Evolutionary conservation across 2,113 vertebrate species (phyloP).

Genomic region (Piaya cayana): DNA sequence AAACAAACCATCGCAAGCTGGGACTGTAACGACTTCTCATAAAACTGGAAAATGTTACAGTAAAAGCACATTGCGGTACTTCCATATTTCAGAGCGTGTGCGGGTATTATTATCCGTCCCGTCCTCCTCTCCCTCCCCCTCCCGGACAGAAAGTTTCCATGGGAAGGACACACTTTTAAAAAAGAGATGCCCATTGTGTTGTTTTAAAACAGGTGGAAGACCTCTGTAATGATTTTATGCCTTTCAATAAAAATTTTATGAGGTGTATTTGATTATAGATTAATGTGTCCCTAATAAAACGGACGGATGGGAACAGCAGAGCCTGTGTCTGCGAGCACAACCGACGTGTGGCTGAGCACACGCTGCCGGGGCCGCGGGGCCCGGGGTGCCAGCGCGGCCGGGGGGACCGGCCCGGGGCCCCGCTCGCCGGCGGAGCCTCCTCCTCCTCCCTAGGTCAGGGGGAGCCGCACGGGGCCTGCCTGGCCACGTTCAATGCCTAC

Average conservation of each 20-base stretch:
- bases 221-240: conserved; percentile 94
- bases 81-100: conserved; percentile 64
- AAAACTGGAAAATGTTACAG: conserved; percentile 66
- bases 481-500: conserved; percentile 56
- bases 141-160: conserved; percentile 35
- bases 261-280: conserved; percentile 98
- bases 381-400: not conserved
- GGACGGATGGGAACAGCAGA: conserved; percentile 80
- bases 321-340: conserved; percentile 53
- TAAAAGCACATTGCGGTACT: conserved; percentile 65
- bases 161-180: not conserved
- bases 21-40: conserved; percentile 66
- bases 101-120: not conserved
- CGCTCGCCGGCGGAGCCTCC: not conserved
- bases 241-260: conserved; percentile 99
- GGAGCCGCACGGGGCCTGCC: not conserved
- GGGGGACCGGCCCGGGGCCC: not conserved
- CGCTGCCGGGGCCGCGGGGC: not conserved
- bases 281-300: conserved; percentile 95
- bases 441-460: not conserved
- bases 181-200: conserved; percentile 70
- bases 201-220: conserved; percentile 87
- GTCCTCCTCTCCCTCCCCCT: too few species aligned
- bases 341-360: conserved; percentile 41
- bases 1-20: conserved; percentile 65